phyloP scores from a whole-genome alignment of 2,888 invertebrate species.

The Scaptomyza flava region DNA sequence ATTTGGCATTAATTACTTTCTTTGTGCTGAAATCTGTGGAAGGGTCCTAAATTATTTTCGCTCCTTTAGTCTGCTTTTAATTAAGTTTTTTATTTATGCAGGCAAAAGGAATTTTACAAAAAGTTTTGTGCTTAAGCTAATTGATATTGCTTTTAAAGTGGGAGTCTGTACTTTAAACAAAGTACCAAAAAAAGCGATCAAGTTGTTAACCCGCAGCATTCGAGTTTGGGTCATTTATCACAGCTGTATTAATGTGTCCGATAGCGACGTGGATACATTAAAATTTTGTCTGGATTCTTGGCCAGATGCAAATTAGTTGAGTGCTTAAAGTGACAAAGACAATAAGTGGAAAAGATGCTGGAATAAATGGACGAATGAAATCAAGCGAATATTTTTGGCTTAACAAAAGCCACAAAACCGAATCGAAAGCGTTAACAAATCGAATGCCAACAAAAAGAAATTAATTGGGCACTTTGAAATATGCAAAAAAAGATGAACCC shows the following conservation, averaged over 20 bases:
- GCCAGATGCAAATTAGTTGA: constrained; percentile 72
- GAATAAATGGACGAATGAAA: constrained; percentile 56
- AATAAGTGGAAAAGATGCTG: constrained; percentile 28
- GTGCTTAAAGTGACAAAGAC: constrained; percentile 61
- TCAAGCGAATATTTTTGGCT: constrained; percentile 66
- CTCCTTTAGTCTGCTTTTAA: constrained; percentile 54
- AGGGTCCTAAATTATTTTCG: constrained; percentile 23
- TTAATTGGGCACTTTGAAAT: constrained; percentile 73
- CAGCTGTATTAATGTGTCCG: constrained; percentile 39
- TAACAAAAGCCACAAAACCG: constrained; percentile 48
- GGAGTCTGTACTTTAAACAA: constrained; percentile 24
- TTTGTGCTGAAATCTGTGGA: constrained; percentile 26
- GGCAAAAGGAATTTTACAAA: constrained; percentile 29
- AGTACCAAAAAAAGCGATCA: constrained; percentile 14
- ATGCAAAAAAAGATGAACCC: constrained; percentile 73
- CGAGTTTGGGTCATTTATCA: constrained; percentile 53
- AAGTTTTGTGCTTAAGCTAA: constrained; percentile 55
- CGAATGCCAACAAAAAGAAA: constrained; percentile 74
- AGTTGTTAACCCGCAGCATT: constrained; percentile 16
- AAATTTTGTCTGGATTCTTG: constrained; percentile 50
- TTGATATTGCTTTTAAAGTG: constrained; percentile 60
- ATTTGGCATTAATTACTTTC: constrained; percentile 71
- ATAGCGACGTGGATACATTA: constrained; percentile 27
- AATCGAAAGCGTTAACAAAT: constrained; percentile 50
- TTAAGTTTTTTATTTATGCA: constrained; percentile 79